Conservation (phyloP, 2,888 invertebrate genomes). For the Bugulina stolonifera region DNA sequence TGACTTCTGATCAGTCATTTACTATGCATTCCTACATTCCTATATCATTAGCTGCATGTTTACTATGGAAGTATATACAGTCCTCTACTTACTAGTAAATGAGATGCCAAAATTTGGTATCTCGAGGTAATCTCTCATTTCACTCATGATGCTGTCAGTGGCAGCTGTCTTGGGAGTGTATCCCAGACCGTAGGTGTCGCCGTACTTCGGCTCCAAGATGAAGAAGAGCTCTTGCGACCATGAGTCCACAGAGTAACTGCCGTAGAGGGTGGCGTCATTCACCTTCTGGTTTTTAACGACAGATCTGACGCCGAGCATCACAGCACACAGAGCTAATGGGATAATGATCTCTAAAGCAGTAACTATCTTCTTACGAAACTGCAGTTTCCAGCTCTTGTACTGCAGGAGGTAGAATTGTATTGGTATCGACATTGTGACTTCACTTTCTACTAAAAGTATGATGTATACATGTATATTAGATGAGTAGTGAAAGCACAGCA, state of each 20-base stretch:
- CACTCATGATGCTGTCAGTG: constrained; percentile 34
- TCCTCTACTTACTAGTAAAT: no score
- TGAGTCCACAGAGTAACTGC: background rate
- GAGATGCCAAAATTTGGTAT: no score
- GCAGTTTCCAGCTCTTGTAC: constrained; percentile 78
- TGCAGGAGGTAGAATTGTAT: constrained; percentile 63
- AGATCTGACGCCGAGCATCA: constrained; percentile 66
- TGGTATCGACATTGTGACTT: constrained; percentile 31
- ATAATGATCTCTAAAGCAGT: constrained; percentile 62
- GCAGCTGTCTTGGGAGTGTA: constrained; percentile 35
- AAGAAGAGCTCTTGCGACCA: background rate
- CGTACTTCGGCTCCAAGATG: background rate
- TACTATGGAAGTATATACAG: no score
- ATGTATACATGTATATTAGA: no score
- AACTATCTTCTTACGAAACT: constrained; percentile 66
- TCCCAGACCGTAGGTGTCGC: background rate
- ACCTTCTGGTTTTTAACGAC: background rate
- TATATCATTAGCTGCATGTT: no score
- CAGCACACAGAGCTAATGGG: constrained; percentile 50
- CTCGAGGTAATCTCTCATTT: background rate
- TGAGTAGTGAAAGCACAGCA: no score
- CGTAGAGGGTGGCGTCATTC: background rate
- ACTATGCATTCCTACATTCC: no score
- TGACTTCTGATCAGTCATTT: no score
- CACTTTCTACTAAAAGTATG: no score